Percentiles rank a stretch among this genome's conserved stretches.
These are phyloP conservation scores for Tethea ocularis DNA, from an alignment of 2,888 invertebrate genomes.

Conservation along the genomic window DNA sequence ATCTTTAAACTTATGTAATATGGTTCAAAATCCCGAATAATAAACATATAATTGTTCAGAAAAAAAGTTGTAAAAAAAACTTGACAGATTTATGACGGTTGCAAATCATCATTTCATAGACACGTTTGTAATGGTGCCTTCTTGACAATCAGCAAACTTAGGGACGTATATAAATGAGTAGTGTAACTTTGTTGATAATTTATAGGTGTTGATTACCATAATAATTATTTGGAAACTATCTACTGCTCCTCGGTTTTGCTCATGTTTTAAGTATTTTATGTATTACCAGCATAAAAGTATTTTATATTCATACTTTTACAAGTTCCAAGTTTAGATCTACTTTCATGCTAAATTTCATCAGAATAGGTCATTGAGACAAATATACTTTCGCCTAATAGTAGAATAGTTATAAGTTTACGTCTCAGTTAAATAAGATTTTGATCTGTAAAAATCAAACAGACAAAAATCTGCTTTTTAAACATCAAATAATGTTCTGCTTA, in stretches of 20 bases:
- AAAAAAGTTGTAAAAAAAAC: neutral
- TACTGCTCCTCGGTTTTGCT: no score
- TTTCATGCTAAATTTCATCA: no score
- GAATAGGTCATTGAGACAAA: no score
- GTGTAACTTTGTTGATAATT: neutral
- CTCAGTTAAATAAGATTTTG: neutral
- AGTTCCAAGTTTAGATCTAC: no score
- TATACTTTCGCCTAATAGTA: neutral
- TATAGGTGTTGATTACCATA: slow-evolving; percentile 6
- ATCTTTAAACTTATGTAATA: neutral
- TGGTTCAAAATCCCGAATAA: neutral
- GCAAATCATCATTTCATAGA: slow-evolving; percentile 6
- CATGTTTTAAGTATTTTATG: no score
- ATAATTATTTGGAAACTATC: no score
- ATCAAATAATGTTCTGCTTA: no score
- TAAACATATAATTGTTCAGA: neutral
- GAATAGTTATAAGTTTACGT: neutral
- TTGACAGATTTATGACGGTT: slow-evolving; percentile 9
- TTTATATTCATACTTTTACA: no score
- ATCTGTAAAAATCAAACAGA: no score
- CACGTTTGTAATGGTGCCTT: neutral
- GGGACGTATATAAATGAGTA: neutral
- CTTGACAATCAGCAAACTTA: slow-evolving; percentile 1
- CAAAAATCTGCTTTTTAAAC: no score
- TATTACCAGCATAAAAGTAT: no score